Evolutionary conservation across 1,140 invertebrate species (phyloP).

Genomic region (Saccostrea glomerata): DNA sequence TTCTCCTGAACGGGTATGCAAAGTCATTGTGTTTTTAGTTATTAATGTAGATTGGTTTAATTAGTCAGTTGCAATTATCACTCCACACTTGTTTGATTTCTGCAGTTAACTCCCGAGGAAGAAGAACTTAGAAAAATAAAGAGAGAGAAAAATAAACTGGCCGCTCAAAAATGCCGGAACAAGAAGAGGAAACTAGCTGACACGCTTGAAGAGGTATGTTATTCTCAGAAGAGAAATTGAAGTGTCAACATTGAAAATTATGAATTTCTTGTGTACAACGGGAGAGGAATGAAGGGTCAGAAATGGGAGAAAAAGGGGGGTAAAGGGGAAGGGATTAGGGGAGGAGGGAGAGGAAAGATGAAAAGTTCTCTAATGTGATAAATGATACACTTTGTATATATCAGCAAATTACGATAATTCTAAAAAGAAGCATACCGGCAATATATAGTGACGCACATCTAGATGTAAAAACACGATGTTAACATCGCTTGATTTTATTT

Average conservation of each 20-base stretch:
- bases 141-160: slow-evolving; percentile 95
- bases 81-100: background rate
- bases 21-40: too few relatives aligned
- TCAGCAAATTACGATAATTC: too few relatives aligned
- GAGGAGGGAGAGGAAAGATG: too few relatives aligned
- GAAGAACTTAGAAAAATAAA: slow-evolving; percentile 92
- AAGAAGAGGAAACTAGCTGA: slow-evolving; percentile 95
- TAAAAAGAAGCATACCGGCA: too few relatives aligned
- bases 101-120: slow-evolving; percentile 92
- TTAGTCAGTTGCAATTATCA: background rate
- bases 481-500: slow-evolving; percentile 26
- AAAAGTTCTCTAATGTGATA: too few relatives aligned
- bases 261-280: background rate
- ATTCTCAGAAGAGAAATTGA: background rate
- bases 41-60: background rate
- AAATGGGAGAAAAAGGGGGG: too few relatives aligned
- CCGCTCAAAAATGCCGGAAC: slow-evolving; percentile 95
- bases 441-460: too few relatives aligned
- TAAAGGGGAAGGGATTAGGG: too few relatives aligned
- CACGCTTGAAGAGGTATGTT: slow-evolving; percentile 86
- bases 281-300: background rate
- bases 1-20: slow-evolving; percentile 59
- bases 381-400: too few relatives aligned
- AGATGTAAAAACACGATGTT: too few relatives aligned
- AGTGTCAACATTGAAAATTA: background rate